Conservation (phyloP, 2,113 vertebrate species). For the Sinocyclocheilus maitianheensis region DNA sequence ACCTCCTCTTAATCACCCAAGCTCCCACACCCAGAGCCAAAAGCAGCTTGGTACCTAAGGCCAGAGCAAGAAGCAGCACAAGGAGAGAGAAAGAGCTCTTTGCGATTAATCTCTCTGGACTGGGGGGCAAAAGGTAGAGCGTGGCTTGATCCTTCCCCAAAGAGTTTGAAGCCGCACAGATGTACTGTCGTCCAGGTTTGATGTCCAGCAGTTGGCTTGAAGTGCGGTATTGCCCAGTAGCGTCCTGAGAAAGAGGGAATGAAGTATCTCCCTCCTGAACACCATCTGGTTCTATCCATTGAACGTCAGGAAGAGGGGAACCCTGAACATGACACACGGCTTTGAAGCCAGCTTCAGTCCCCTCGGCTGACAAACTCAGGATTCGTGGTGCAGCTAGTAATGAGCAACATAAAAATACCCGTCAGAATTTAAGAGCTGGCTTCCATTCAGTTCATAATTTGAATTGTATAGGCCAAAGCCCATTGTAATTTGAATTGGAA, state of each 20-base stretch:
- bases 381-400: constrained; percentile 84
- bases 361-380: constrained; percentile 80
- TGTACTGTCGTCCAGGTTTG: constrained; percentile 83
- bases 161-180: constrained; percentile 82
- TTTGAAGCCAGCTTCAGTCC: constrained; percentile 68
- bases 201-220: constrained; percentile 80
- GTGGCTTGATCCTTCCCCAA: constrained; percentile 73
- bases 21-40: constrained; percentile 66
- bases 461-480: neutral
- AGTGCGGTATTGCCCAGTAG: constrained; percentile 63
- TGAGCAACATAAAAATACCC: neutral
- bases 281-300: constrained; percentile 77
- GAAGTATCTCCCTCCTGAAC: constrained; percentile 57
- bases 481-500: neutral
- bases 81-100: constrained; percentile 40
- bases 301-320: constrained; percentile 80
- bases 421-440: neutral
- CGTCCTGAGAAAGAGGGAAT: constrained; percentile 54
- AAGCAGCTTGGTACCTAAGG: constrained; percentile 69
- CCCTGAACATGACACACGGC: constrained; percentile 86
- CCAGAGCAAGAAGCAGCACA: constrained; percentile 63
- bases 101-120: neutral
- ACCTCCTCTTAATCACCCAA: constrained; percentile 61
- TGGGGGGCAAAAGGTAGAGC: constrained; percentile 68
- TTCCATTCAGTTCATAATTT: neutral